Evolutionary conservation across 2,888 invertebrate species (phyloP).

Genomic region (Phortica okadai): DNA sequence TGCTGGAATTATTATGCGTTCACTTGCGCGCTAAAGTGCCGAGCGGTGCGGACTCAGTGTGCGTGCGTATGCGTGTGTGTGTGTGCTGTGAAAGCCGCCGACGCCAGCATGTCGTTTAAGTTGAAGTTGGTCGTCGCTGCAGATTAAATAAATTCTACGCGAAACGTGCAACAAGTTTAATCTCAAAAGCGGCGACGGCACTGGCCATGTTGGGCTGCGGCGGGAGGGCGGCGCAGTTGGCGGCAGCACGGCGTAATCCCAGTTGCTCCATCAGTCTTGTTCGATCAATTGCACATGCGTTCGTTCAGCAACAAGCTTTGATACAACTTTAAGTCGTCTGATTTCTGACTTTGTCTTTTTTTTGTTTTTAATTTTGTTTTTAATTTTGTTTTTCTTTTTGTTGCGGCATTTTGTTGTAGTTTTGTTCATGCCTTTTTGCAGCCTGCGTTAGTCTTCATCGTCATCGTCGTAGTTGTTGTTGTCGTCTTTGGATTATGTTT

Average conservation of each 20-base stretch:
- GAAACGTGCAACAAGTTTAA: constrained; percentile 42
- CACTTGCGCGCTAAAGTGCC: constrained; percentile 57
- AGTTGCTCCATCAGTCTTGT: constrained; percentile 74
- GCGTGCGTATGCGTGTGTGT: no score
- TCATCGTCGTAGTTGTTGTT: constrained; percentile 46
- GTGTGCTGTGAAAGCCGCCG: constrained; percentile 50
- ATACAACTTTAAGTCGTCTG: background rate
- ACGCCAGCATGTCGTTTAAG: constrained; percentile 48
- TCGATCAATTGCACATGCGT: constrained; percentile 74
- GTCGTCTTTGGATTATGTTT: constrained; percentile 75
- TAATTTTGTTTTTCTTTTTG: constrained; percentile 19
- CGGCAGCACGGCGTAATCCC: constrained; percentile 59
- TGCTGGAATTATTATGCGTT: constrained; percentile 72
- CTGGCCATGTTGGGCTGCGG: background rate
- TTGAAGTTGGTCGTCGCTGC: constrained; percentile 46
- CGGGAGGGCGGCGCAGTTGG: background rate
- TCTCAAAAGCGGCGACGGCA: constrained; percentile 2
- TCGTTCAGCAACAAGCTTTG: constrained; percentile 33
- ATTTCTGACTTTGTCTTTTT: background rate
- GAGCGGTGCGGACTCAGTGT: constrained; percentile 40
- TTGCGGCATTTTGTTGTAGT: background rate
- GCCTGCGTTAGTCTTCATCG: constrained; percentile 15
- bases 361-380: constrained; percentile 3
- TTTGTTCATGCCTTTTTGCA: constrained; percentile 2
- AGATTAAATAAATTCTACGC: constrained; percentile 67